A percentile compares a stretch with the other conserved stretches of the same genome.
phyloP scores from a whole-genome alignment of 92 coral and sea anemone species.

The Zoanthus gigantus region DNA sequence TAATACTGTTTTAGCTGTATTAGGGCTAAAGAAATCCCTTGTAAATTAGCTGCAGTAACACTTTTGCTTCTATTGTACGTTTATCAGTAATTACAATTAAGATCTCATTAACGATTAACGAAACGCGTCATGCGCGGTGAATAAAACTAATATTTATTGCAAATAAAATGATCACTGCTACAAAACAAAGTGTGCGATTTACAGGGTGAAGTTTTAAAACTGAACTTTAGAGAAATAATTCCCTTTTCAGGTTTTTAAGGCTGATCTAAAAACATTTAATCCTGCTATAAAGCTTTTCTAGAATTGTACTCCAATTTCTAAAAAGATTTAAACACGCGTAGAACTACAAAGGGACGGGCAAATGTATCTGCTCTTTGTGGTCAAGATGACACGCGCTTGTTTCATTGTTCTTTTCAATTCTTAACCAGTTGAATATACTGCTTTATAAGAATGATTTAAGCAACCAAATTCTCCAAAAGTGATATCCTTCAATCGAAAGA shows the following conservation, averaged over 20 bases:
- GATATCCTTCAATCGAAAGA: constrained; percentile 12
- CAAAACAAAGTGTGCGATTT: not conserved
- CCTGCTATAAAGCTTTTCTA: not conserved
- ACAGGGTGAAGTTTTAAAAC: not conserved
- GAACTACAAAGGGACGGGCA: not conserved
- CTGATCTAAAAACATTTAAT: not conserved
- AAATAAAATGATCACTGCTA: not conserved
- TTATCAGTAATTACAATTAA: too few species aligned
- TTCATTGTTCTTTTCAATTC: not conserved
- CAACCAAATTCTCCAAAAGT: constrained; percentile 12
- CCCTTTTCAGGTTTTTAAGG: not conserved
- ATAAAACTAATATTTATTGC: too few species aligned
- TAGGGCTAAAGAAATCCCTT: too few species aligned
- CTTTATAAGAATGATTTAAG: not conserved
- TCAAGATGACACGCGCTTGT: constrained; percentile 26
- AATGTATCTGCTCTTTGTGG: constrained; percentile 1
- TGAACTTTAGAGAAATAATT: not conserved
- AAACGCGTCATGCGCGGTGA: too few species aligned
- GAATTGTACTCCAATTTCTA: too few species aligned
- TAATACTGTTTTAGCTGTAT: too few species aligned
- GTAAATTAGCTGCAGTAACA: too few species aligned
- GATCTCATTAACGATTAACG: too few species aligned
- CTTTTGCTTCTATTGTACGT: too few species aligned
- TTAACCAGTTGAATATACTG: constrained; percentile 6
- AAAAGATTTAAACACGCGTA: too few species aligned